Percentiles rank a stretch among this genome's conserved stretches.
These are phyloP conservation scores for Neria commutata DNA, from an alignment of 2,888 invertebrate species.

Conservation along the genomic window DNA sequence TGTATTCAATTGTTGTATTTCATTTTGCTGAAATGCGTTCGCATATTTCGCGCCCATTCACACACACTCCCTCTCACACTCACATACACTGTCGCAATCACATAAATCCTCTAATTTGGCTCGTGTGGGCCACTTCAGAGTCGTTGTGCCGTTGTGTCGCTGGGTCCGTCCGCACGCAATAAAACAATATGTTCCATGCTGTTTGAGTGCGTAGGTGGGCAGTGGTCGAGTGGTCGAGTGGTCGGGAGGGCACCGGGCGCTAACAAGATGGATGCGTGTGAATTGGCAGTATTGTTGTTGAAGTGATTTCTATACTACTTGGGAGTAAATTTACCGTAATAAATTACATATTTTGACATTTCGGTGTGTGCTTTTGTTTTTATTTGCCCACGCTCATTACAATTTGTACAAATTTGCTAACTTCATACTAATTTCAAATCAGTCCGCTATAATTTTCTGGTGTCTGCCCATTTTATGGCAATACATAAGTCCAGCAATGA, in stretches of 20 bases:
- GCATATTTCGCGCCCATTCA: no score
- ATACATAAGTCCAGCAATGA: no score
- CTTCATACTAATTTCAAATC: no score
- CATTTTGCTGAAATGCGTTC: no score
- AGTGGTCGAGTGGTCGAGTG: background rate
- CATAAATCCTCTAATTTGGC: background rate
- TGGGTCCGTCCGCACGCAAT: conserved; percentile 41
- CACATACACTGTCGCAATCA: background rate
- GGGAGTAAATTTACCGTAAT: no score
- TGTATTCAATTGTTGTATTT: no score
- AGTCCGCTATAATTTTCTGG: no score
- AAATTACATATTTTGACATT: no score
- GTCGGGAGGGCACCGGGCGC: background rate
- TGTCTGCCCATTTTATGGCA: no score
- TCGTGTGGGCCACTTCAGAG: background rate
- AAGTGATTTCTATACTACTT: background rate
- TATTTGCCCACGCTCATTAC: no score
- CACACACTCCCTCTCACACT: background rate
- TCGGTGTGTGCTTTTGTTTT: no score
- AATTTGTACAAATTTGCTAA: no score
- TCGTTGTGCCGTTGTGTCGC: background rate
- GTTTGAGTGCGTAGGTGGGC: background rate
- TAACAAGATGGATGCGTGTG: background rate
- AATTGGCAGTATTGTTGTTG: background rate
- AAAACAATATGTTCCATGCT: conserved; percentile 38